A percentile compares a stretch with the other conserved stretches of the same genome.
Evolutionary conservation across 2,113 vertebrate species (phyloP).

Genomic region (Pseudorectes ferrugineus): DNA sequence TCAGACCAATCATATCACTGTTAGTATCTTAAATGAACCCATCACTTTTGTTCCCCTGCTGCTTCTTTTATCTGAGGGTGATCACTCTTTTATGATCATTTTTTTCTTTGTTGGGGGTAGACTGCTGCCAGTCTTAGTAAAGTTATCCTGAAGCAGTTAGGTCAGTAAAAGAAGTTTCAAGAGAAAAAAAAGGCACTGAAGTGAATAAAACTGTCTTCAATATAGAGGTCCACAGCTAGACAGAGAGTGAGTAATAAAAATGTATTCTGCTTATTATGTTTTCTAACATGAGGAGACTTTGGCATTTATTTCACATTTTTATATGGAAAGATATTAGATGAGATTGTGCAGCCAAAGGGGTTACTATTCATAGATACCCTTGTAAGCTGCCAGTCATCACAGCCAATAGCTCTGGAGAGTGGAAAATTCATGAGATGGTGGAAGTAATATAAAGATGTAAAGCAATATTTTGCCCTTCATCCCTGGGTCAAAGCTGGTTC

Average conservation of each 20-base stretch:
- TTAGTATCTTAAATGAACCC: not conserved
- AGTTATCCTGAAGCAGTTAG: not conserved
- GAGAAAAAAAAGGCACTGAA: not conserved
- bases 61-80: not conserved
- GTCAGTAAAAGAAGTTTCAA: not conserved
- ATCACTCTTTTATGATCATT: not conserved
- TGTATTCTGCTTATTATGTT: not conserved
- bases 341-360: not conserved
- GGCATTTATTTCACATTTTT: not conserved
- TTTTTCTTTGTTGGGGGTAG: not conserved
- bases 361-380: conserved; percentile 12
- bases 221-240: not conserved
- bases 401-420: not conserved
- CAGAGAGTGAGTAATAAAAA: not conserved
- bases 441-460: not conserved
- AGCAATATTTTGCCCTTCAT: not conserved
- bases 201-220: not conserved
- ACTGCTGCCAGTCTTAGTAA: not conserved
- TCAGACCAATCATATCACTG: not conserved
- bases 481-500: not conserved
- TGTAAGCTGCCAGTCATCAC: not conserved
- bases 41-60: not conserved
- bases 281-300: not conserved
- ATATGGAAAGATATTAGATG: not conserved
- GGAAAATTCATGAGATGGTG: not conserved